These are phyloP conservation scores for Heteromurus nitidus DNA, from an alignment of 2,888 invertebrate genomes.

Conservation along the genomic window DNA sequence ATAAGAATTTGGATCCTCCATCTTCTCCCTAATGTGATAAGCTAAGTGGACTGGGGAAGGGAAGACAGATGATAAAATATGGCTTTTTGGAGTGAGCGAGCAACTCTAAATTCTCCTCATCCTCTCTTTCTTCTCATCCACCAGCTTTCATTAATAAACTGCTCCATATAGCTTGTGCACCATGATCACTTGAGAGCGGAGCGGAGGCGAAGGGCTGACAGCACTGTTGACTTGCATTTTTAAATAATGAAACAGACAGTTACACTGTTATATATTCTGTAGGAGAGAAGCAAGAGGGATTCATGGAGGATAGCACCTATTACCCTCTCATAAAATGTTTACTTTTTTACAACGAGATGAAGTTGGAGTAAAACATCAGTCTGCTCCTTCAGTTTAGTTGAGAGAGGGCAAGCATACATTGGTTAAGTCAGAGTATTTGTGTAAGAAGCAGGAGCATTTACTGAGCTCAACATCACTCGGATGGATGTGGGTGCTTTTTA, in stretches of 20 bases:
- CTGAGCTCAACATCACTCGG: too few species aligned
- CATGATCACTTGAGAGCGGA: not conserved
- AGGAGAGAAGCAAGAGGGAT: not conserved
- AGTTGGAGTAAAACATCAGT: too few species aligned
- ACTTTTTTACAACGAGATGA: too few species aligned
- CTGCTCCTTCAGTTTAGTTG: too few species aligned
- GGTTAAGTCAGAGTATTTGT: not conserved
- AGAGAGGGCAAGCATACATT: not conserved
- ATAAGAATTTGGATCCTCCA: too few species aligned
- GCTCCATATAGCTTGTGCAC: too few species aligned
- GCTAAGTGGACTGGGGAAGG: slow-evolving; percentile 12
- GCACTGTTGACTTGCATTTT: not conserved
- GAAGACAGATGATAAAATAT: slow-evolving; percentile 21
- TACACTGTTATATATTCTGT: not conserved
- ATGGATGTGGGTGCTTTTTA: too few species aligned
- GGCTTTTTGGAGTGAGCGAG: slow-evolving; percentile 9
- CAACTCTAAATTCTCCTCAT: too few species aligned
- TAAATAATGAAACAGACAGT: slow-evolving; percentile 2
- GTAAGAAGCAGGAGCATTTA: too few species aligned
- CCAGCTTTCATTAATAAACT: too few species aligned
- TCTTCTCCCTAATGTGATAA: slow-evolving; percentile 10
- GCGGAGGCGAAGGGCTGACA: not conserved
- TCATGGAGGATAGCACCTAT: not conserved
- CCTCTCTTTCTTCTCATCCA: too few species aligned
- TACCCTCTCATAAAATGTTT: not conserved